These are phyloP conservation scores for Xylocampa areola DNA, from an alignment of 2,888 invertebrate genomes.

Conservation along the genomic window DNA sequence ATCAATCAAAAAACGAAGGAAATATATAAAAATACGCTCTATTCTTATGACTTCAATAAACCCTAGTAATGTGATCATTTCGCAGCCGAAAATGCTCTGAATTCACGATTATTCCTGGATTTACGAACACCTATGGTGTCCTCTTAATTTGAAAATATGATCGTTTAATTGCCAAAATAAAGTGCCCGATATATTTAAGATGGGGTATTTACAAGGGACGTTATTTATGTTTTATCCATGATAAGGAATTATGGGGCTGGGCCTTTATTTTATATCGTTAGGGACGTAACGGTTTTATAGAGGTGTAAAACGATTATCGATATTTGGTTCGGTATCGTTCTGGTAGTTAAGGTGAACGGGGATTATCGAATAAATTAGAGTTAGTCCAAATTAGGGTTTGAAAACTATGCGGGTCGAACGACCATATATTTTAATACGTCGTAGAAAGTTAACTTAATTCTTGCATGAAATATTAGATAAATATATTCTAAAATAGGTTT, in stretches of 20 bases:
- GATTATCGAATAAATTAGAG: slow-evolving; percentile 23
- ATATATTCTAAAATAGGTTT: no score
- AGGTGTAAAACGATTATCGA: slow-evolving; percentile 51
- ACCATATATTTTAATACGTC: not conserved
- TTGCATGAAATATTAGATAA: no score
- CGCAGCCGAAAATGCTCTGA: slow-evolving; percentile 71
- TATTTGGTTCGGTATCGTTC: slow-evolving; percentile 29
- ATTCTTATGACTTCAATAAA: slow-evolving; percentile 37
- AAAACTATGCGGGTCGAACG: not conserved
- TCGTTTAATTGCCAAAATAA: slow-evolving; percentile 77
- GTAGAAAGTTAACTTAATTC: not conserved
- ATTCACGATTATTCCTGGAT: slow-evolving; percentile 83
- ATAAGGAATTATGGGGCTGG: slow-evolving; percentile 63
- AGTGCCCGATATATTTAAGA: slow-evolving; percentile 59
- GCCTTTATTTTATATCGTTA: slow-evolving; percentile 52
- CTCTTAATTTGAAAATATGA: slow-evolving; percentile 86
- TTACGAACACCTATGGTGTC: slow-evolving; percentile 75
- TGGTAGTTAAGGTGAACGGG: slow-evolving; percentile 18
- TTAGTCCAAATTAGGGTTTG: slow-evolving; percentile 28
- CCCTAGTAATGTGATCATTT: slow-evolving; percentile 72
- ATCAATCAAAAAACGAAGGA: not conserved
- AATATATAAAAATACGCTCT: slow-evolving; percentile 17
- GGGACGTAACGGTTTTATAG: slow-evolving; percentile 49
- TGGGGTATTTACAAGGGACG: slow-evolving; percentile 63
- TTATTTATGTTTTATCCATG: slow-evolving; percentile 67